Evolutionary conservation across 2,797 vertebrate genomes (phyloP).

Genomic region (Oophaga sylvatica): DNA sequence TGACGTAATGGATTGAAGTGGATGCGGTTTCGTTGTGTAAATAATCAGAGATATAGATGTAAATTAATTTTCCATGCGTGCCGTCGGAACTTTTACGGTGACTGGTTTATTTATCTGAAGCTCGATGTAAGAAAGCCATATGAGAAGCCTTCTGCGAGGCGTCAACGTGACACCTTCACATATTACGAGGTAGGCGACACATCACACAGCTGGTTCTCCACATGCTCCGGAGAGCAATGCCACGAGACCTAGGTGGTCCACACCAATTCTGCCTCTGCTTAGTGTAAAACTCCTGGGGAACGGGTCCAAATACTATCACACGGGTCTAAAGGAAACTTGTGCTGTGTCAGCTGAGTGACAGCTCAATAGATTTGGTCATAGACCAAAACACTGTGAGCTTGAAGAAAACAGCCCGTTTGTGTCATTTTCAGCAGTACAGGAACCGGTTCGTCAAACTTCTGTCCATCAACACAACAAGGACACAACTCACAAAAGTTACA

Average conservation of each 20-base stretch:
- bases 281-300: conserved; percentile 23
- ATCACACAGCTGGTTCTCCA: neutral
- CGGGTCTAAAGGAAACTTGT: conserved; percentile 26
- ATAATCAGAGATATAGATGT: conserved; percentile 30
- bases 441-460: neutral
- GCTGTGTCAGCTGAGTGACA: neutral
- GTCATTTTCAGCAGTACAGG: neutral
- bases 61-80: conserved; percentile 10
- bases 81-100: conserved; percentile 20
- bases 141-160: conserved; percentile 25
- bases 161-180: neutral
- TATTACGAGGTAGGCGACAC: neutral
- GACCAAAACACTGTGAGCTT: neutral
- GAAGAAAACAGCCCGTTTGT: neutral
- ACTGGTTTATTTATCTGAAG: conserved; percentile 16
- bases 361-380: conserved; percentile 1
- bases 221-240: neutral
- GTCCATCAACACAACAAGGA: neutral
- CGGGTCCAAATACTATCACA: conserved; percentile 3
- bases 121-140: conserved; percentile 18
- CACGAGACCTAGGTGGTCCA: conserved; percentile 58
- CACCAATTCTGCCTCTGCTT: neutral
- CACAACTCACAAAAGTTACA: neutral
- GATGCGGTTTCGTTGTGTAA: neutral
- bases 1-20: neutral